Evolutionary conservation across 2,797 vertebrate genomes (phyloP), one percentile per base, ranked within the genome.

Genomic region (Chloroceryle inda): DNA sequence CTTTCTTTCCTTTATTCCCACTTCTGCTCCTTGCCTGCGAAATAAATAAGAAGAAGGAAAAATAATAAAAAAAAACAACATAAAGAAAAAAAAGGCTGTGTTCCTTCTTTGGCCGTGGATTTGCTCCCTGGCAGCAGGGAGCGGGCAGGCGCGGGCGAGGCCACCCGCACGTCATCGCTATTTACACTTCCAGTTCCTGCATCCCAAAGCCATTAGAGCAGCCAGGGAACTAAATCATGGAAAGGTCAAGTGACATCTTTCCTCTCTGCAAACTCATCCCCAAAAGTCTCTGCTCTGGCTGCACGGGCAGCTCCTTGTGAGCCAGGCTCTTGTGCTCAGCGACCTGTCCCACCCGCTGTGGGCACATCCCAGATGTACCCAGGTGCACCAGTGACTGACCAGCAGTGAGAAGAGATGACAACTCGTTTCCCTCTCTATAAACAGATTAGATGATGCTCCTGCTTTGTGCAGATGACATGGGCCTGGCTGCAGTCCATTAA

Each of bases 1-100:
- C 47, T 83, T 67, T 84, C 50, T 55, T 72, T 37, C 78, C 85
- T 94, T 66, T 64, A 72, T 87, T 84, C 44, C 82, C 53, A 89
- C 35, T 74, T 89, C 78, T 92, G 64, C 49, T 86, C 49, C 53
- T 85, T 58, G 77, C 47, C 78, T 67, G 77, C 18, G 49, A 86
- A 72, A 83, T 47, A 89, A 91, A 78, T 56, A 92, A 75, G 20
- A 15, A 83, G 20, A 1, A 38, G 16, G 14, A 33, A n/a, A 6
- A 15, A 40, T 15, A 40, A 6, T 29, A 40, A 56, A 21, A 50
- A 52, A 50, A 14, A 49, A 31, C 5, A 15, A 44, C 20, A 22
- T 5, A 33, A 45, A 71, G 24, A n/a, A 61, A 15, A 53, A 61
- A 59, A 18, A 29, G 33, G 29, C 44, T 12, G 45, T 8, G n/a